A percentile compares a stretch with the other conserved stretches of the same genome.
Evolutionary conservation across 1,140 invertebrate species (phyloP).

Genomic region (Parapsyche elsis): DNA sequence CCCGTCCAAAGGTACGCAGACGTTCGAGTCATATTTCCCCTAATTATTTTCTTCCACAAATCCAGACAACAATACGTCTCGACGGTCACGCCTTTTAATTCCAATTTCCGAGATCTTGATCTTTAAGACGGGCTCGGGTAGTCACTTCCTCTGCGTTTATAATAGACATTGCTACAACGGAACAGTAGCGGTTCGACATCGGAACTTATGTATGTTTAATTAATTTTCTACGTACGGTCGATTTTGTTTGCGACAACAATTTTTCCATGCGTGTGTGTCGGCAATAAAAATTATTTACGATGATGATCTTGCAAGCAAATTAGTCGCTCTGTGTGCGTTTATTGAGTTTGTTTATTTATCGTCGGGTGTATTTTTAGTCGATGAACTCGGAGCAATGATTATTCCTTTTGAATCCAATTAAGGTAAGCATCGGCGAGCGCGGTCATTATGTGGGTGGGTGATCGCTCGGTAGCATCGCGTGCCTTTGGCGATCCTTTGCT

Average conservation of each 20-base stretch:
- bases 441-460: conserved; percentile 1
- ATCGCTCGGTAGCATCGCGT: not conserved
- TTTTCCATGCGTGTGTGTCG: not conserved
- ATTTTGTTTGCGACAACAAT: no score
- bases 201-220: not conserved
- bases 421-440: not conserved
- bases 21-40: conserved; percentile 2
- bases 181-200: not conserved
- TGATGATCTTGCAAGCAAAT: not conserved
- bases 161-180: not conserved
- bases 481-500: not conserved
- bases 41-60: conserved; percentile 29
- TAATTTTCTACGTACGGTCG: no score
- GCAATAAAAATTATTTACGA: not conserved
- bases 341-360: not conserved
- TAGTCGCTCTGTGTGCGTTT: not conserved
- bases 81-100: conserved; percentile 41
- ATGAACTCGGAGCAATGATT: not conserved
- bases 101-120: conserved; percentile 32
- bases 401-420: conserved; percentile 27
- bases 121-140: not conserved
- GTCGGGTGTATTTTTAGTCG: not conserved
- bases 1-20: not conserved
- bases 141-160: not conserved
- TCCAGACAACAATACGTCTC: conserved; percentile 42